Percentiles rank a stretch among this genome's conserved stretches.
phyloP scores from a whole-genome alignment of 2,888 invertebrate genomes.

The Pterobdella sp. region DNA sequence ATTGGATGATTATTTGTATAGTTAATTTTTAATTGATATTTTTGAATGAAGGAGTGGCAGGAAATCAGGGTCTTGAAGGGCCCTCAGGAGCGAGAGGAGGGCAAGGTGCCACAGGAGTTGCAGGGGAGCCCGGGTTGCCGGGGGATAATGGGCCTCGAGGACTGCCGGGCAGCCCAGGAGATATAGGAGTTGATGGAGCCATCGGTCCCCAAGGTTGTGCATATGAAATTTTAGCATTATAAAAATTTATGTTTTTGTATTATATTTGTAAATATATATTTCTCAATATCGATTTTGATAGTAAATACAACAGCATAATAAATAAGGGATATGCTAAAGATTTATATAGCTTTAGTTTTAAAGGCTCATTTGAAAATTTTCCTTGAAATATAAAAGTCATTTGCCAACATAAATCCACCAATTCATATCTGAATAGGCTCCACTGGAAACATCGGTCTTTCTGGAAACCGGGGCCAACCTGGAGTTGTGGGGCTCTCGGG shows the following conservation, averaged over 20 bases:
- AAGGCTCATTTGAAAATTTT: too few relatives aligned
- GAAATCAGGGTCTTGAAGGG: constrained; percentile 29
- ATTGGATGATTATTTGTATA: neutral
- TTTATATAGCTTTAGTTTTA: too few relatives aligned
- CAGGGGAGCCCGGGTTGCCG: constrained; percentile 21
- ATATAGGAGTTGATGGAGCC: neutral
- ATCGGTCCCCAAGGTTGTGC: neutral
- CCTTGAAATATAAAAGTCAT: too few relatives aligned
- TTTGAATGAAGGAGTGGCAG: too few relatives aligned
- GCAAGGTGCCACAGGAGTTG: constrained; percentile 1
- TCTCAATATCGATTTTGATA: too few relatives aligned
- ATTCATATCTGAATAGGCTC: neutral
- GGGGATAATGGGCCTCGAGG: constrained; percentile 30
- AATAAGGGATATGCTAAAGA: too few relatives aligned
- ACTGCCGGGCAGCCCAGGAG: neutral
- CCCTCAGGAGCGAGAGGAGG: constrained; percentile 29
- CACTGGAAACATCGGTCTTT: neutral
- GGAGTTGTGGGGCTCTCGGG: constrained; percentile 28
- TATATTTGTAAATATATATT: too few relatives aligned
- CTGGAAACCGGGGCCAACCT: constrained; percentile 27
- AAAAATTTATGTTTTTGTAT: too few relatives aligned
- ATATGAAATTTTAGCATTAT: too few relatives aligned
- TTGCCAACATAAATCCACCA: neutral
- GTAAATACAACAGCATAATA: too few relatives aligned
- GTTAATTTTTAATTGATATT: too few relatives aligned